These are phyloP conservation scores for Myotis planiceps DNA, from an alignment of 2,797 vertebrate genomes.

Conservation along the genomic window DNA sequence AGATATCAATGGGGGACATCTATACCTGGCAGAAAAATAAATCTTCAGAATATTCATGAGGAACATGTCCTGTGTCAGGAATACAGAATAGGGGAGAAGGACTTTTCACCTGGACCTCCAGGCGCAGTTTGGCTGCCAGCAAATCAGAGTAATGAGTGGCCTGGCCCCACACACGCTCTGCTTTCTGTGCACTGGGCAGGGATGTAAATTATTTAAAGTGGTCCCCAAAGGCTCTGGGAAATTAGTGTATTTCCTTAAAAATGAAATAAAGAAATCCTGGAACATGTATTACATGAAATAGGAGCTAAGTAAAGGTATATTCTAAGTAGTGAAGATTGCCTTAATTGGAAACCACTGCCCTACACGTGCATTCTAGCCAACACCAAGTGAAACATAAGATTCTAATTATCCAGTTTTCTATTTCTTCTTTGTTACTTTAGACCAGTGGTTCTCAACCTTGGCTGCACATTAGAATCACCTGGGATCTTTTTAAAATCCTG, in stretches of 20 bases:
- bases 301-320: not conserved
- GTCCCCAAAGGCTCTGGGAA: constrained; percentile 57
- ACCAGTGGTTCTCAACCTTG: no score
- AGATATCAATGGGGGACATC: constrained; percentile 17
- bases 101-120: constrained; percentile 6
- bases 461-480: no score
- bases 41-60: constrained; percentile 57
- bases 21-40: constrained; percentile 38
- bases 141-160: constrained; percentile 42
- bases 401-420: constrained; percentile 6
- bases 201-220: constrained; percentile 64
- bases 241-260: constrained; percentile 1
- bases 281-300: not conserved
- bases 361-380: not conserved
- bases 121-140: constrained; percentile 11
- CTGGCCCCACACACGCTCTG: not conserved
- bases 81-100: not conserved
- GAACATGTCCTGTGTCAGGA: not conserved
- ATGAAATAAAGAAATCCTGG: constrained; percentile 15
- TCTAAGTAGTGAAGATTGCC: not conserved
- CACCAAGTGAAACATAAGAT: not conserved
- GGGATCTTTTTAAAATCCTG: no score
- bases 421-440: not conserved
- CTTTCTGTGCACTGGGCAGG: not conserved
- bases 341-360: not conserved